These are phyloP conservation scores for Aromia moschata DNA, from an alignment of 2,888 invertebrate species.

Conservation along the genomic window DNA sequence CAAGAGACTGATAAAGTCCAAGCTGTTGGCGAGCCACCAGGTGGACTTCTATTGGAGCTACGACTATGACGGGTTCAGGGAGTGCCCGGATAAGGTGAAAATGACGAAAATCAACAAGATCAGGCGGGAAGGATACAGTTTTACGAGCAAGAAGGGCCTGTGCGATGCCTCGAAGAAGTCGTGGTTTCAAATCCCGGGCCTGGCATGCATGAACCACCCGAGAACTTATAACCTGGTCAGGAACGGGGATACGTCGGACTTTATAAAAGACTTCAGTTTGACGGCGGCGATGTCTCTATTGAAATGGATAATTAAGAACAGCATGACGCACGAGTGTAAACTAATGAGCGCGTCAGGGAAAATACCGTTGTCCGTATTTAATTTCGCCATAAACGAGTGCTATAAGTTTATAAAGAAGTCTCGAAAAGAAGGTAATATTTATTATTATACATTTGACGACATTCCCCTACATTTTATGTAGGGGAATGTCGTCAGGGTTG, in stretches of 20 bases:
- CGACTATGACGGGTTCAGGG: constrained; percentile 55
- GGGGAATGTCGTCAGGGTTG: no score
- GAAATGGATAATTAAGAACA: constrained; percentile 67
- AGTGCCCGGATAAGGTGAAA: constrained; percentile 55
- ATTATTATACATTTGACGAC: no score
- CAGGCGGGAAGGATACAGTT: constrained; percentile 58
- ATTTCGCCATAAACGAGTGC: constrained; percentile 77
- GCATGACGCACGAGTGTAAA: constrained; percentile 49
- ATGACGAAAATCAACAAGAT: constrained; percentile 58
- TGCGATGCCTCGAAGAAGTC: constrained; percentile 69
- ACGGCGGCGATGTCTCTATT: constrained; percentile 82
- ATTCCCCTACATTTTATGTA: no score
- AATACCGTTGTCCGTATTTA: constrained; percentile 65
- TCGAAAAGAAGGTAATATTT: constrained; percentile 74
- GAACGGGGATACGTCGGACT: constrained; percentile 67
- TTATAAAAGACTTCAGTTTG: constrained; percentile 77
- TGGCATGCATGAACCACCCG: constrained; percentile 75
- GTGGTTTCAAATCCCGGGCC: constrained; percentile 70
- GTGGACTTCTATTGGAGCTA: constrained; percentile 79
- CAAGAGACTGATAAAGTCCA: constrained; percentile 65
- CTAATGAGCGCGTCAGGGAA: constrained; percentile 66
- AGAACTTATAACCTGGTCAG: constrained; percentile 74
- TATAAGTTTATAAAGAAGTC: constrained; percentile 70
- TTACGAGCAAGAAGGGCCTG: constrained; percentile 64
- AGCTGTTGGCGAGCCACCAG: constrained; percentile 69